A percentile compares a stretch with the other conserved stretches of the same genome.
These are phyloP conservation scores for Pimephales promelas DNA, from an alignment of 2,113 vertebrate species.

Conservation along the genomic window DNA sequence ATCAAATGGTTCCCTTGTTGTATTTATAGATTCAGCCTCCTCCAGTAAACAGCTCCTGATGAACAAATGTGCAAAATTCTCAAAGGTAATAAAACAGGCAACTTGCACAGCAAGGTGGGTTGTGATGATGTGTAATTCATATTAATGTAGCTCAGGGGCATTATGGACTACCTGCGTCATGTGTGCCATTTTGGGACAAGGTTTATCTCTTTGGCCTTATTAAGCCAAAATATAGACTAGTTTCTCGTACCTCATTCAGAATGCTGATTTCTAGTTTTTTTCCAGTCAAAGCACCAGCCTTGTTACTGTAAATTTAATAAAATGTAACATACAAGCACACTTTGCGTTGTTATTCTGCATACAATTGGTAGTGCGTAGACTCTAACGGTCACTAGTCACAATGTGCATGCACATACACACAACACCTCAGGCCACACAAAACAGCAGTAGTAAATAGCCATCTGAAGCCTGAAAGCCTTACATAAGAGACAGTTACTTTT, in stretches of 20 bases:
- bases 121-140: constrained; percentile 39
- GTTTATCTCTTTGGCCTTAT: constrained; percentile 41
- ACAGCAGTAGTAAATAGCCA: constrained; percentile 10
- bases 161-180: constrained; percentile 25
- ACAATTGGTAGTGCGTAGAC: too few relatives aligned
- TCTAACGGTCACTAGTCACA: background rate
- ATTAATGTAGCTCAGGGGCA: background rate
- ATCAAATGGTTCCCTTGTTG: constrained; percentile 20
- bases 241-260: constrained; percentile 17
- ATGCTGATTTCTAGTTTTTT: background rate
- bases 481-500: constrained; percentile 30
- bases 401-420: background rate
- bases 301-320: background rate
- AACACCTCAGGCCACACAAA: constrained; percentile 27
- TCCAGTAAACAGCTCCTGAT: background rate
- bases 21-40: constrained; percentile 41
- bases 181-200: background rate
- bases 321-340: background rate
- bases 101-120: constrained; percentile 9
- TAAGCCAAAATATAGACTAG: constrained; percentile 17
- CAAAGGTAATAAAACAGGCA: background rate
- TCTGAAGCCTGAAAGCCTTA: constrained; percentile 20
- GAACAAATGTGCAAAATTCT: constrained; percentile 33
- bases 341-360: background rate
- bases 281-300: background rate